These are phyloP conservation scores for Pseudomyrmex gracilis DNA, from an alignment of 1,140 invertebrate species.

Conservation along the genomic window DNA sequence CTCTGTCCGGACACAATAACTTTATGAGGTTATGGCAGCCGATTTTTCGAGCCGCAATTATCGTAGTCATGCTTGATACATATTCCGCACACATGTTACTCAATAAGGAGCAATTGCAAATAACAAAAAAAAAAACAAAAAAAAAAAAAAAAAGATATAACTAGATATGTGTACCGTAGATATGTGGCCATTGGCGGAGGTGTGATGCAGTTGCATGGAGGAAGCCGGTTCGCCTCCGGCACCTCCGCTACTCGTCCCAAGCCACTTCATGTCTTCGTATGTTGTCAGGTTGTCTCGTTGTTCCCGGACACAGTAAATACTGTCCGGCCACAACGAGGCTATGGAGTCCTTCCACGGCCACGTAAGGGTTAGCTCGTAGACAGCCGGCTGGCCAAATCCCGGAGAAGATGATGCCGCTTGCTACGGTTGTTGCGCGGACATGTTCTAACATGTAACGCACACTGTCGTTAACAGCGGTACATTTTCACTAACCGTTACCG, in stretches of 20 bases:
- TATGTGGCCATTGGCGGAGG: conserved; percentile 84
- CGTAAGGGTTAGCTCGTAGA: conserved; percentile 68
- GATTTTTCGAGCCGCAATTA: conserved; percentile 20
- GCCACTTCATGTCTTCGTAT: conserved; percentile 83
- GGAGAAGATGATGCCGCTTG: conserved; percentile 44
- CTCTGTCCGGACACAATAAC: neutral
- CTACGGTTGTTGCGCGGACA: conserved; percentile 64
- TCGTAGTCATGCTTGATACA: neutral
- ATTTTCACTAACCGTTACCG: conserved; percentile 58
- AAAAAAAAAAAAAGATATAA: neutral
- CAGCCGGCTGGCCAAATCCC: conserved; percentile 66
- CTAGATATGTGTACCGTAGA: conserved; percentile 76
- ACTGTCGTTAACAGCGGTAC: conserved; percentile 55
- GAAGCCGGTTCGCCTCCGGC: conserved; percentile 84
- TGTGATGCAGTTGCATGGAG: conserved; percentile 84
- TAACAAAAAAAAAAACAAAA: conserved; percentile 9
- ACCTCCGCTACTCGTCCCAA: conserved; percentile 82
- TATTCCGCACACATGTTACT: neutral
- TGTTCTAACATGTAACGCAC: conserved; percentile 37
- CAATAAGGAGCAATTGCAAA: conserved; percentile 19
- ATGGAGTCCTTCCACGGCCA: conserved; percentile 40
- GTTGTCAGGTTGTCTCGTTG: conserved; percentile 71
- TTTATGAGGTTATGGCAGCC: conserved; percentile 62
- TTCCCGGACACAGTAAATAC: conserved; percentile 52
- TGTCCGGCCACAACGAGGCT: conserved; percentile 33